Evolutionary conservation across 2,888 invertebrate genomes (phyloP).

Genomic region (Diadromus collaris): DNA sequence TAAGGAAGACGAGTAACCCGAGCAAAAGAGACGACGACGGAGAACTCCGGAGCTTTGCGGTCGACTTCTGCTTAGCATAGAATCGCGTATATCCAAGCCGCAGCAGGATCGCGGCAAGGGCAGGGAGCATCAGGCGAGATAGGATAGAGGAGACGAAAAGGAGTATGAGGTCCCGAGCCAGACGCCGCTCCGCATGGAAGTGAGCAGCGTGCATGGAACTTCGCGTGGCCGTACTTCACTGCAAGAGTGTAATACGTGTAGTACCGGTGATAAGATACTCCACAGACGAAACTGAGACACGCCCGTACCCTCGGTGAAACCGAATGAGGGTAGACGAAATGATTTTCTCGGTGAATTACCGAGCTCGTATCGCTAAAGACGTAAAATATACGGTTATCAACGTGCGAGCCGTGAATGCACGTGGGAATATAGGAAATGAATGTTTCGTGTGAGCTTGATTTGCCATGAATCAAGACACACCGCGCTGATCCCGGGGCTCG

Average conservation of each 20-base stretch:
- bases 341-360: constrained; percentile 67
- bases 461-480: constrained; percentile 69
- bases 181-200: constrained; percentile 53
- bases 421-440: not conserved
- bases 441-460: constrained; percentile 41
- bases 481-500: constrained; percentile 60
- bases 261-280: constrained; percentile 20
- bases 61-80: constrained; percentile 70
- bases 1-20: constrained; percentile 32
- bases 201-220: constrained; percentile 27
- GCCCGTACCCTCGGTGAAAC: constrained; percentile 7
- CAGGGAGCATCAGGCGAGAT: constrained; percentile 43
- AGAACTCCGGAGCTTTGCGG: constrained; percentile 59
- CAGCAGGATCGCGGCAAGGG: constrained; percentile 57
- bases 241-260: constrained; percentile 32
- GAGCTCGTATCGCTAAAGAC: constrained; percentile 69
- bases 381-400: constrained; percentile 68
- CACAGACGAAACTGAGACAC: constrained; percentile 21
- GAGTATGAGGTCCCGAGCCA: constrained; percentile 36
- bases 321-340: constrained; percentile 65
- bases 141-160: constrained; percentile 38
- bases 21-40: constrained; percentile 26
- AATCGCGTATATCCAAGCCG: constrained; percentile 61
- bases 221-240: constrained; percentile 6
- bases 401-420: constrained; percentile 27